These are phyloP conservation scores for Ichneumon xanthorius DNA, from an alignment of 2,888 invertebrate species.

Conservation along the genomic window DNA sequence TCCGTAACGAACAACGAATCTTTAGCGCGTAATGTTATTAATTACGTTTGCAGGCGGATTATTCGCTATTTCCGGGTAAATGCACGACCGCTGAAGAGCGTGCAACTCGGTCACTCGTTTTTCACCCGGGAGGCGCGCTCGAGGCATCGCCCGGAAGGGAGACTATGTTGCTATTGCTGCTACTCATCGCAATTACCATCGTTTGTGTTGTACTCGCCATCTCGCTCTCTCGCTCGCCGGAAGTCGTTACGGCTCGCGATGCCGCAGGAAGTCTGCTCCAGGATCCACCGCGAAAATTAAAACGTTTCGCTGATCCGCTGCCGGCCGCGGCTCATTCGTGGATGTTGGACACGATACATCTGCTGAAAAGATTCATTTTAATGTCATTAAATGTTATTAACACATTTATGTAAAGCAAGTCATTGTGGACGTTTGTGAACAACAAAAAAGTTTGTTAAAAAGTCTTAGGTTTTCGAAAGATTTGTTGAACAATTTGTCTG, in stretches of 20 bases:
- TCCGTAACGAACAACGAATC: conserved; percentile 3
- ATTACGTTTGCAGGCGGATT: conserved; percentile 41
- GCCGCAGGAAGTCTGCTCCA: conserved; percentile 60
- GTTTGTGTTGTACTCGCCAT: conserved; percentile 47
- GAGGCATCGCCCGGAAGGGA: conserved; percentile 54
- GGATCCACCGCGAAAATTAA: conserved; percentile 65
- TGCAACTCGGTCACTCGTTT: conserved; percentile 57
- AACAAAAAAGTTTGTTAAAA: no score
- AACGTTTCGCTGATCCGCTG: conserved; percentile 55
- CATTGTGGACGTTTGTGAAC: no score
- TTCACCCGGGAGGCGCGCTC: conserved; percentile 16
- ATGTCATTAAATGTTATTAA: no score
- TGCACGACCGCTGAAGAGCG: conserved; percentile 32
- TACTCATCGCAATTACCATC: conserved; percentile 65
- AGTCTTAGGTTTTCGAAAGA: no score
- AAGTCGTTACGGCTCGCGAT: conserved; percentile 67
- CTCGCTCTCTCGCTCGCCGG: conserved; percentile 55
- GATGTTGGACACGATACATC: conserved; percentile 8
- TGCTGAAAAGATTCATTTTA: no score
- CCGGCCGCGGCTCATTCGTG: neutral
- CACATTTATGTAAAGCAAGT: no score
- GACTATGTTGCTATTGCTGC: conserved; percentile 36
- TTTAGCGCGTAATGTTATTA: conserved; percentile 33
- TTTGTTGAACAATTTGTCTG: no score
- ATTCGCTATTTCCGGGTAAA: conserved; percentile 59